Base-by-base conservation (phyloP, 1,140 invertebrate species). In the Agrypnia vestita region DNA sequence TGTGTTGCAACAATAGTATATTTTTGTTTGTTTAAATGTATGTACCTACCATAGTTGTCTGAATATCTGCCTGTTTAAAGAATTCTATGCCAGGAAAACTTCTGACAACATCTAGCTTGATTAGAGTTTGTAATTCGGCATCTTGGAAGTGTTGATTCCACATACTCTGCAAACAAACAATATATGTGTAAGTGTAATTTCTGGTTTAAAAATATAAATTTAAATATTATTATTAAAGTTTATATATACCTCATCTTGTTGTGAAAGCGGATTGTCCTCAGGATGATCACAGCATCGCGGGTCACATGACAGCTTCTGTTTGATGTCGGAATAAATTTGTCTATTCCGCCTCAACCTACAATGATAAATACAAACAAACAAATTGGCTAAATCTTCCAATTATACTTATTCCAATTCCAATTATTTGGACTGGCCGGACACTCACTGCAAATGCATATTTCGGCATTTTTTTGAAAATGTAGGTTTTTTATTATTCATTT, bases 121-220 rank as follows among this genome's bases (percentile, higher is more conserved):
- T 95, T 3, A 92, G 90, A 25, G 90, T 85, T 83, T 91, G 89
- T 13, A 95, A 85, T 83, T 94, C 93, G 82, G 91, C 90, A 86
- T 95, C 93, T 84, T 91, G 90, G 86, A 95, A 95, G 86, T 93
- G 94, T 82, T 93, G 91, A 86, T 94, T 93, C 94, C 94, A 95
- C 0, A 92, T 89, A 86, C 93, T 94, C 90, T 94, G 35, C 53
- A 81, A 82, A 64, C 17, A 75, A 61, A 59, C 72, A 13, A 73
- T 35, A 35, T 6, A 35, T n/a, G n/a, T n/a, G n/a, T 6, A 35
- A 35, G 6, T 35, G 6, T 35, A 35, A n/a, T n/a, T n/a, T n/a
- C n/a, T n/a, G 25, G 25, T 3, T 35, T 35, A 35, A 35, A 3
- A 35, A 35, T 35, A 35, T 35, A 35, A 35, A 3, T 35, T 35